Base-by-base conservation (phyloP, 2,113 vertebrate genomes). In the Sphyrna mokarran region DNA sequence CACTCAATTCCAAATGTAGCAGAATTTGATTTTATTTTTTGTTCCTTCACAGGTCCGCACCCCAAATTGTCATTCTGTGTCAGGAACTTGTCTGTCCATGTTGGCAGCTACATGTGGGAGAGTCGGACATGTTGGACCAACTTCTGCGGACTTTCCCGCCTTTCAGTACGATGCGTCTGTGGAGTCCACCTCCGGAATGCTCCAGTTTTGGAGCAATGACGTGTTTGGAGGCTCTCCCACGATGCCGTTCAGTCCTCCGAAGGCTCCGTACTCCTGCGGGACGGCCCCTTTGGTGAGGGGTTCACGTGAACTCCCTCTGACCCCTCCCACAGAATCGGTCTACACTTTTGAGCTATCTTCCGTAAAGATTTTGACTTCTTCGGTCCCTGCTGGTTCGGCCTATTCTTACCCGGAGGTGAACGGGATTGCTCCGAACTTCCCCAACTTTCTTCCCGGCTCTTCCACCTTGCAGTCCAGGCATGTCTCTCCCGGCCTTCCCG, bases 301-400 rank as follows among this genome's bases (percentile, higher is more conserved):
- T 13, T 97, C 98, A 96, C 98, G 98, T 6, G 98, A 98, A 96
- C 97, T 98, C 96, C 98, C 98, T 66, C 98, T 98, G 96, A 98
- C 98, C 10, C 98, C 98, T 23, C 98, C 98, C 0, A 98, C 98
- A 0, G 98, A 98, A 89, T 96, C 98, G 0, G 97, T 97, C 68
- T 98, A 98, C 96, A 98, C 98, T 8, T 98, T 98, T 23, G 98
- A 98, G 96, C 97, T 98, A 58, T 98, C 98, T 63, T 98, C 98
- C 0, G 97, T 98, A 76, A 98, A 98, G 96, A 97, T 98, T 94
- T 94, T 98, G 95, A 97, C 98, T 23, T 97, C 98, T 0, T 97
- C 98, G 96, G 95, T 97, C 0, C 97, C 97, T 95, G 91, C 96
- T 95, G 97, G 96, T 70, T 72, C 96, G 83, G 95, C 98, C 0